A percentile compares a stretch with the other conserved stretches of the same genome.
phyloP scores from a whole-genome alignment of 2,797 vertebrate genomes.

The Ceryle rudis region DNA sequence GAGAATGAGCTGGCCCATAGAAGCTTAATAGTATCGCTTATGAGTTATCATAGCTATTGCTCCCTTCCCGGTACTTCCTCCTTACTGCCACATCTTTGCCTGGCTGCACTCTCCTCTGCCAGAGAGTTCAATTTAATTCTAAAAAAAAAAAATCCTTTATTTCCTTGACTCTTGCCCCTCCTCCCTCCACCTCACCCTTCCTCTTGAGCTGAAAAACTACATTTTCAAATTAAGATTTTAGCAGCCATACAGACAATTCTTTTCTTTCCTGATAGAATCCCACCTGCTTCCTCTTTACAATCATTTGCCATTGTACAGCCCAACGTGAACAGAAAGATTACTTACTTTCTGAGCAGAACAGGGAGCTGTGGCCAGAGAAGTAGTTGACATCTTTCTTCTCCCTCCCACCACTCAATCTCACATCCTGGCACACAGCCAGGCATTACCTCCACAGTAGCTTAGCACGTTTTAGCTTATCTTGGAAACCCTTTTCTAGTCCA shows the following conservation, averaged over 20 bases:
- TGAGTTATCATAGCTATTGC: not conserved
- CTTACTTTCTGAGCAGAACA: not conserved
- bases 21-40: not conserved
- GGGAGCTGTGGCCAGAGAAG: not conserved
- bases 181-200: not conserved
- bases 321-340: not conserved
- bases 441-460: not conserved
- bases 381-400: not conserved
- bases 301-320: not conserved
- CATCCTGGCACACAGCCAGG: not conserved
- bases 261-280: not conserved
- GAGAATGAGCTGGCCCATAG: not conserved
- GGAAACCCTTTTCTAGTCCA: not conserved
- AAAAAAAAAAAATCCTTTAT: not conserved
- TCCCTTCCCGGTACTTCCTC: not conserved
- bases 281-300: not conserved
- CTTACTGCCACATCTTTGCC: not conserved
- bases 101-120: not conserved
- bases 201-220: not conserved
- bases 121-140: not conserved
- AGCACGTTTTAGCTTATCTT: not conserved
- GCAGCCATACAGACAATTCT: not conserved
- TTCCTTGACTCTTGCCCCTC: not conserved
- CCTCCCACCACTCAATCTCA: not conserved
- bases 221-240: not conserved